Conservation (phyloP, 2,113 vertebrate genomes). For the Herpailurus yagouaroundi region DNA sequence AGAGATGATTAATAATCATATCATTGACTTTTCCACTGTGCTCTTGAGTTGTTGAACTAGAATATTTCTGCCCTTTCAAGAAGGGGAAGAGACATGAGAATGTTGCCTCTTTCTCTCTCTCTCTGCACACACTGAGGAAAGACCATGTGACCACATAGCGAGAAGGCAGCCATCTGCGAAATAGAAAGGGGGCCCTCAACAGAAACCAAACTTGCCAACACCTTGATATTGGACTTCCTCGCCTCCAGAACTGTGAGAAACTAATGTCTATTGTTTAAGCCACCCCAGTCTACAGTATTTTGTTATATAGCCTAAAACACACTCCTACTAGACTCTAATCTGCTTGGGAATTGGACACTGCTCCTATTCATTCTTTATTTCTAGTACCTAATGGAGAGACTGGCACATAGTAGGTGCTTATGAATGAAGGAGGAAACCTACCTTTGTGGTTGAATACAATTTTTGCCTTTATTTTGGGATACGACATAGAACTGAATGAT, state of each 20-base stretch:
- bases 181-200: neutral
- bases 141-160: rapidly evolving
- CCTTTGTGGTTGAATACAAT: neutral
- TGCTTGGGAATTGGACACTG: neutral
- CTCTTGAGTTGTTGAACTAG: constrained; percentile 41
- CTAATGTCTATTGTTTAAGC: neutral
- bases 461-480: neutral
- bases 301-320: neutral
- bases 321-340: neutral
- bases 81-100: neutral
- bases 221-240: neutral
- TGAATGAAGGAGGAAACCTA: neutral
- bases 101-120: too few relatives aligned
- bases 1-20: constrained; percentile 69
- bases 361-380: neutral
- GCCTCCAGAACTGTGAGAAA: neutral
- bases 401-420: neutral
- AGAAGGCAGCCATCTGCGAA: neutral
- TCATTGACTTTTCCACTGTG: constrained; percentile 49
- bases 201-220: neutral
- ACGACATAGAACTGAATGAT: neutral
- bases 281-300: neutral
- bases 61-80: constrained; percentile 4
- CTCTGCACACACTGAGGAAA: neutral
- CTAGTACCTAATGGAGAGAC: neutral